Conservation (phyloP, 2,888 invertebrate species). For the Nymphalis c-album region DNA sequence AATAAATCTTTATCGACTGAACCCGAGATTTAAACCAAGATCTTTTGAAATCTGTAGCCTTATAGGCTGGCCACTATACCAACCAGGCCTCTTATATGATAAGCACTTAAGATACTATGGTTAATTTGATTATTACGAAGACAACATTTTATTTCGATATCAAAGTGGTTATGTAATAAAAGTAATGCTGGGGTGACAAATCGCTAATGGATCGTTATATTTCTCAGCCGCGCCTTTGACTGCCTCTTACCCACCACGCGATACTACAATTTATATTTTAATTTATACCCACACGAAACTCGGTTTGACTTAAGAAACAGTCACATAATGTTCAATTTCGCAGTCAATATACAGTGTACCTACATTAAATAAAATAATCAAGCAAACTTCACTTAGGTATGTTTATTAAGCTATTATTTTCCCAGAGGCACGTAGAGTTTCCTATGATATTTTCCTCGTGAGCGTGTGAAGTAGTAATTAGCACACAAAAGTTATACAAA, state of each 20-base stretch:
- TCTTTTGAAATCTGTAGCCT: too few species aligned
- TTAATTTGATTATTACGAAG: not conserved
- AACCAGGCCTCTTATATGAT: too few species aligned
- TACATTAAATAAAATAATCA: not conserved
- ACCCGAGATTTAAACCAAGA: too few species aligned
- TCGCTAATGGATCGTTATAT: constrained; percentile 15
- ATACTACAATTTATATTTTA: constrained; percentile 5
- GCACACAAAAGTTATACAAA: constrained; percentile 5
- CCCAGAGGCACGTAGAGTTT: not conserved
- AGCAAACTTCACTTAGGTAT: not conserved
- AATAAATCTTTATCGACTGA: too few species aligned
- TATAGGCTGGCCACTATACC: too few species aligned
- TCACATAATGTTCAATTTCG: not conserved
- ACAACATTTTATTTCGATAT: not conserved
- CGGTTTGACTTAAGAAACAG: not conserved
- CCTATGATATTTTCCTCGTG: not conserved
- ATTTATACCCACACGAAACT: not conserved
- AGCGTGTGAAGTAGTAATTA: not conserved
- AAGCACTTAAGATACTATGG: too few species aligned
- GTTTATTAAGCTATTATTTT: too few species aligned
- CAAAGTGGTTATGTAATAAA: constrained; percentile 1
- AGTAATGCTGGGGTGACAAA: constrained; percentile 8
- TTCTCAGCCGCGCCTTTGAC: constrained; percentile 10
- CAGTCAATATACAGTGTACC: not conserved
- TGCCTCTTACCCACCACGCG: constrained; percentile 8